phyloP scores from a whole-genome alignment of 1,140 invertebrate species.

The Capitella teleta region DNA sequence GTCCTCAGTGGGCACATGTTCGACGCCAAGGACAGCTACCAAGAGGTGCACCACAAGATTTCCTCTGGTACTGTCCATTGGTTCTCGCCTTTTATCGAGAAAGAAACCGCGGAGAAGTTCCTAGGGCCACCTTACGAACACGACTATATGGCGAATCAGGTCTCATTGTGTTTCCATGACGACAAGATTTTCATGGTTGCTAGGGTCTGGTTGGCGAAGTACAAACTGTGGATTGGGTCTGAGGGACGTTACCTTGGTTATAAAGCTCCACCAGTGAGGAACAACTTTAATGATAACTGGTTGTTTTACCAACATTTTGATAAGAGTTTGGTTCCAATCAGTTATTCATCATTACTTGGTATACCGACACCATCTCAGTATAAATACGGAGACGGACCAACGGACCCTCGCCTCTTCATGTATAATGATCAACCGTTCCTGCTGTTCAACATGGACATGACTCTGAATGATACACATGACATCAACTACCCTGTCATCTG shows the following conservation, averaged over 20 bases:
- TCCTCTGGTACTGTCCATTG: constrained; percentile 13
- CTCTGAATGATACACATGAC: constrained; percentile 2
- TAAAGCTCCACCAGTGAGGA: constrained; percentile 11
- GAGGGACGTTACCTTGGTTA: constrained; percentile 14
- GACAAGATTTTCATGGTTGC: constrained; percentile 12
- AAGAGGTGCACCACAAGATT: too few relatives aligned
- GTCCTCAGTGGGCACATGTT: too few relatives aligned
- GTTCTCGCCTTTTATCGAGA: constrained; percentile 15
- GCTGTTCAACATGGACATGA: constrained; percentile 14
- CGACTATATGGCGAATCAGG: constrained; percentile 14
- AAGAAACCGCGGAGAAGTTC: constrained; percentile 11
- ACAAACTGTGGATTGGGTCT: too few relatives aligned
- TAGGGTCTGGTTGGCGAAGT: constrained; percentile 16
- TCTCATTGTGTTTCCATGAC: constrained; percentile 12
- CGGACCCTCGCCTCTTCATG: constrained; percentile 14
- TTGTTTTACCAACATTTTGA: constrained; percentile 14
- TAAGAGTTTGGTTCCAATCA: constrained; percentile 10
- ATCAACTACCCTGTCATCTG: constrained; percentile 16
- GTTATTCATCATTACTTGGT: constrained; percentile 10
- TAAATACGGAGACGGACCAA: constrained; percentile 15
- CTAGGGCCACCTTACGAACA: constrained; percentile 12
- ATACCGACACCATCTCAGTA: constrained; percentile 14
- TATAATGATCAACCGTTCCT: constrained; percentile 9
- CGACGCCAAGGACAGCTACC: too few relatives aligned
- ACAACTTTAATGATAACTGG: constrained; percentile 17